These are phyloP conservation scores for Gandaritis pyraliata DNA, from an alignment of 2,888 invertebrate genomes.

Conservation along the genomic window DNA sequence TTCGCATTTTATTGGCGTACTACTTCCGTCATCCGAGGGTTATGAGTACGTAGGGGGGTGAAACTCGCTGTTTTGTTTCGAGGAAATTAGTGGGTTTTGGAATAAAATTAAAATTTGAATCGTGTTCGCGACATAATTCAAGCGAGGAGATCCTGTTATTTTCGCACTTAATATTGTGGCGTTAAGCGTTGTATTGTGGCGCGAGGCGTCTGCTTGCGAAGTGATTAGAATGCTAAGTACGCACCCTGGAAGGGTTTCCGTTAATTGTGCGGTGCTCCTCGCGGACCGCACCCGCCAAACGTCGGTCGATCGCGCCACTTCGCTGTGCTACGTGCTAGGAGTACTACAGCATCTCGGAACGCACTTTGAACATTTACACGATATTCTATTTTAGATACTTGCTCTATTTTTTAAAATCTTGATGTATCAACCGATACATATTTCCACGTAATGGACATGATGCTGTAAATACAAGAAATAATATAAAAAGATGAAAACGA, in stretches of 20 bases:
- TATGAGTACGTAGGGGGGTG: slow-evolving; percentile 61
- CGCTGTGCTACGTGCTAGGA: slow-evolving; percentile 5
- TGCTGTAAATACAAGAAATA: no score
- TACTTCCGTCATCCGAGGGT: slow-evolving; percentile 67
- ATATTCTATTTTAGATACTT: not conserved
- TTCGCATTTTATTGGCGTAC: slow-evolving; percentile 77
- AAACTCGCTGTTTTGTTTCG: slow-evolving; percentile 53
- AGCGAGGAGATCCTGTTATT: slow-evolving; percentile 65
- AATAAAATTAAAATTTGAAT: slow-evolving; percentile 59
- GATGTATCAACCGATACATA: no score
- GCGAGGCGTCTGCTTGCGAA: slow-evolving; percentile 62
- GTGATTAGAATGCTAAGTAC: slow-evolving; percentile 80
- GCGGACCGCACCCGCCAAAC: slow-evolving; percentile 62
- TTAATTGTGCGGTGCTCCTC: slow-evolving; percentile 72
- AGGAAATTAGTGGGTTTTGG: slow-evolving; percentile 60
- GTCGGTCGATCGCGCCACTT: slow-evolving; percentile 34
- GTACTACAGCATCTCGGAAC: not conserved
- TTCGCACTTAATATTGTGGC: slow-evolving; percentile 75
- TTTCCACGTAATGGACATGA: no score
- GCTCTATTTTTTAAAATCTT: no score
- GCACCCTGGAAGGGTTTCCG: slow-evolving; percentile 69
- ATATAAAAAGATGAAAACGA: no score
- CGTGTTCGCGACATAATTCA: slow-evolving; percentile 67
- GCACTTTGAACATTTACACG: not conserved
- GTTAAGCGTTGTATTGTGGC: slow-evolving; percentile 75